Base-by-base conservation (phyloP, 92 coral and sea anemone genomes). In the Bergia sp. region DNA sequence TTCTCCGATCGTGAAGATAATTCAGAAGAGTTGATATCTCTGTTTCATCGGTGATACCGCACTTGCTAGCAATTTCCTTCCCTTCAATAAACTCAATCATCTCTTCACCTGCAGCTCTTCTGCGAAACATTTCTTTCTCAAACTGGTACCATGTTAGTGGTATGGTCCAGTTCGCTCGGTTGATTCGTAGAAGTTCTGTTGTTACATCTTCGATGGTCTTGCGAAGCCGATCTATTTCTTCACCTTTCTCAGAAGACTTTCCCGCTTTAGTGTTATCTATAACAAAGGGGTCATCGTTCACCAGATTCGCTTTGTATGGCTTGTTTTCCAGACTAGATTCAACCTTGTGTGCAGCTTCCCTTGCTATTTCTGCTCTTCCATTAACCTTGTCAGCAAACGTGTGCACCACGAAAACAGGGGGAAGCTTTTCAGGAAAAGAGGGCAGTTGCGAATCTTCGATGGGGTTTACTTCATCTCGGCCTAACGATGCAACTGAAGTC, bases 191-290 rank as follows among this genome's bases (percentile, higher is more conserved):
- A 6, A 77, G 58, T 77, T 77, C 81, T 37, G 16, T 77, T 18
- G 55, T 6, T 7, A 77, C 81, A 43, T 77, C 50, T 50, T 15
- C 23, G 7, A 79, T 6, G 12, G 82, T 79, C 66, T 49, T 79
- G 18, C 82, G 82, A 79, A 79, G 82, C 38, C 13, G 0, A 66
- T 79, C 49, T 23, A 79, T 79, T 45, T 79, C 64, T 37, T 79
- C 65, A 79, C 82, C 82, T 36, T 49, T 50, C 13, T 36, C 23
- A 16, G 40, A 29, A 50, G 67, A 29, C 1, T n/a, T 29, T 16
- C 82, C 82, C 4, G 82, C 82, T 79, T 29, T 79, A 79, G 82
- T 79, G 82, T 79, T 79, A 67, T 79, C 39, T 8, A 79, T 18
- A 79, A 49, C 49, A 7, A 79, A 79, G 16, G 58, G n/a, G n/a